Conservation (phyloP, 2,797 vertebrate species). For the Vireo griseus region DNA sequence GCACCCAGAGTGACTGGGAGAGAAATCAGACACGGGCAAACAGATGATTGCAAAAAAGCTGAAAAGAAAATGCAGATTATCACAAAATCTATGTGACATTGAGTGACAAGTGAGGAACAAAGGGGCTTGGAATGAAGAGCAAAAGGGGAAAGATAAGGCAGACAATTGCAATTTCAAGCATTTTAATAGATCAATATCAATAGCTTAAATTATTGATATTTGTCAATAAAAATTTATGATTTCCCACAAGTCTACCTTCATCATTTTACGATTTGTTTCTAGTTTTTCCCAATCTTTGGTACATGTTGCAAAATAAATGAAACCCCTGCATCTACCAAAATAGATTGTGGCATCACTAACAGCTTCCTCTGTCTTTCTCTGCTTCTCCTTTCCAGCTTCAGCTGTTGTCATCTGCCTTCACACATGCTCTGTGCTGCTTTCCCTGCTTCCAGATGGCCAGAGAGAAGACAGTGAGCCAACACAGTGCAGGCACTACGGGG, state of each 20-base stretch:
- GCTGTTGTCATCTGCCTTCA: constrained; percentile 27
- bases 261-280: background rate
- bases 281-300: background rate
- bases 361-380: background rate
- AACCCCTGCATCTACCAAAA: background rate
- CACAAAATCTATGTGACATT: background rate
- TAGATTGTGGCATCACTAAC: background rate
- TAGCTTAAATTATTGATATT: background rate
- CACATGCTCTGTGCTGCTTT: background rate
- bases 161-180: background rate
- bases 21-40: background rate
- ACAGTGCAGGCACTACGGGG: background rate
- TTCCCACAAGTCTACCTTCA: background rate
- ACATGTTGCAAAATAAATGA: background rate
- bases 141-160: background rate
- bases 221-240: background rate
- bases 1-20: background rate
- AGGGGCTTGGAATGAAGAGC: background rate
- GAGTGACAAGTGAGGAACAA: constrained; percentile 39
- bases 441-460: background rate
- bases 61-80: background rate
- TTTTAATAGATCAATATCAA: background rate
- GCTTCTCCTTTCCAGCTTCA: constrained; percentile 10
- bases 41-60: background rate
- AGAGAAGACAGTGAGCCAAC: background rate